Percentiles rank a stretch among this genome's conserved stretches.
phyloP scores from a whole-genome alignment of 2,797 vertebrate genomes.

The Siniperca obscura region DNA sequence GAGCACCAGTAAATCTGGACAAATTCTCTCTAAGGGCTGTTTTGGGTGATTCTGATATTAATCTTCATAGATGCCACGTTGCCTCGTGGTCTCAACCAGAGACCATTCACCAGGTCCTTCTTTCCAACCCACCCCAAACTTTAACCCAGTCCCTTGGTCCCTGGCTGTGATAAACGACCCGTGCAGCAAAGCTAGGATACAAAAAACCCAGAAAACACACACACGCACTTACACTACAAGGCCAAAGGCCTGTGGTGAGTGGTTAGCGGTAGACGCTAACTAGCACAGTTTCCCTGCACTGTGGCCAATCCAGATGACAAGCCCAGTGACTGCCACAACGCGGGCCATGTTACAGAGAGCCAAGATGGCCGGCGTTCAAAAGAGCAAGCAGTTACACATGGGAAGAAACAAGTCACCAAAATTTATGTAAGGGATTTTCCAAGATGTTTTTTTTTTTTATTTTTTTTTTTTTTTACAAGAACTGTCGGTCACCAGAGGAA shows the following conservation, averaged over 20 bases:
- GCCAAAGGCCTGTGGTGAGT: slow-evolving; percentile 57
- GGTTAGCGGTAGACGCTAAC: slow-evolving; percentile 47
- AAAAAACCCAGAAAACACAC: slow-evolving; percentile 44
- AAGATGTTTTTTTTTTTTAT: slow-evolving; percentile 1
- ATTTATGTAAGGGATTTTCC: slow-evolving; percentile 71
- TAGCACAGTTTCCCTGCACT: slow-evolving; percentile 41
- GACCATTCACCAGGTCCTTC: slow-evolving; percentile 42
- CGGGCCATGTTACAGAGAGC: slow-evolving; percentile 15
- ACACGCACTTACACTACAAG: slow-evolving; percentile 30
- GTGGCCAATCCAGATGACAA: slow-evolving; percentile 51
- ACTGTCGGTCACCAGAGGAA: slow-evolving; percentile 49
- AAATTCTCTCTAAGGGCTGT: background rate
- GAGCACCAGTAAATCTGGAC: background rate
- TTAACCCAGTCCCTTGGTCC: slow-evolving; percentile 5
- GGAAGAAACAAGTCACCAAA: slow-evolving; percentile 50
- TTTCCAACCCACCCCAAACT: slow-evolving; percentile 33
- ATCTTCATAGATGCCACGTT: slow-evolving; percentile 44
- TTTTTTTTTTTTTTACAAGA: slow-evolving; percentile 20
- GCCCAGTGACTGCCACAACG: slow-evolving; percentile 42
- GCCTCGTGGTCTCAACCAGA: slow-evolving; percentile 44
- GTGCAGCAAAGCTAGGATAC: slow-evolving; percentile 44
- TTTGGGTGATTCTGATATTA: slow-evolving; percentile 36
- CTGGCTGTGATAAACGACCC: slow-evolving; percentile 51
- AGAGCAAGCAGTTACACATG: slow-evolving; percentile 23
- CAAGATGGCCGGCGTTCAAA: slow-evolving; percentile 68